These are phyloP conservation scores for Scaptomyza montana DNA, from an alignment of 1,140 invertebrate species.

Conservation along the genomic window DNA sequence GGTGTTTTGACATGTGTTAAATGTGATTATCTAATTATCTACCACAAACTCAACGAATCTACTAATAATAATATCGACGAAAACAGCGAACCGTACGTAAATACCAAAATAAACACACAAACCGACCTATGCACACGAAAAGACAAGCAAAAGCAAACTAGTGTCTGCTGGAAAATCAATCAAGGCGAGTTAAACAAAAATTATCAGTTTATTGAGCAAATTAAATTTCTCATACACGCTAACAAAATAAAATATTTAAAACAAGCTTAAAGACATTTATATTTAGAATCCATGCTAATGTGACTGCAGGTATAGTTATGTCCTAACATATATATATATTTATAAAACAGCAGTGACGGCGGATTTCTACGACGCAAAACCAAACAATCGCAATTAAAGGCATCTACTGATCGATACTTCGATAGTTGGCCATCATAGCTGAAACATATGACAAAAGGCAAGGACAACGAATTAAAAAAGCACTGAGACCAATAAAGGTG, in stretches of 20 bases:
- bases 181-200: slow-evolving; percentile 51
- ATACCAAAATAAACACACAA: slow-evolving; percentile 1
- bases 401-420: slow-evolving; percentile 48
- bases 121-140: neutral
- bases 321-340: slow-evolving; percentile 1
- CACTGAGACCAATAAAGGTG: slow-evolving; percentile 17
- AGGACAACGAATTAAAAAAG: slow-evolving; percentile 30
- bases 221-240: slow-evolving; percentile 44
- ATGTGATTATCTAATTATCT: slow-evolving; percentile 47
- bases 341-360: slow-evolving; percentile 23
- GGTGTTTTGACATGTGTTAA: neutral
- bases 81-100: slow-evolving; percentile 8
- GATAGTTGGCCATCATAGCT: slow-evolving; percentile 38
- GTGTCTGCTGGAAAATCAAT: slow-evolving; percentile 34
- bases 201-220: slow-evolving; percentile 41
- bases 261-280: slow-evolving; percentile 9
- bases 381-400: slow-evolving; percentile 20
- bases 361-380: slow-evolving; percentile 66
- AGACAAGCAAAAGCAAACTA: slow-evolving; percentile 9
- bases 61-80: slow-evolving; percentile 32
- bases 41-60: slow-evolving; percentile 3
- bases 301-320: neutral
- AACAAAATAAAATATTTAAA: slow-evolving; percentile 16
- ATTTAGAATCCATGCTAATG: slow-evolving; percentile 12
- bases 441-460: slow-evolving; percentile 37